These are phyloP conservation scores for Boleophthalmus pectinirostris DNA, from an alignment of 2,113 vertebrate species.

Conservation along the genomic window DNA sequence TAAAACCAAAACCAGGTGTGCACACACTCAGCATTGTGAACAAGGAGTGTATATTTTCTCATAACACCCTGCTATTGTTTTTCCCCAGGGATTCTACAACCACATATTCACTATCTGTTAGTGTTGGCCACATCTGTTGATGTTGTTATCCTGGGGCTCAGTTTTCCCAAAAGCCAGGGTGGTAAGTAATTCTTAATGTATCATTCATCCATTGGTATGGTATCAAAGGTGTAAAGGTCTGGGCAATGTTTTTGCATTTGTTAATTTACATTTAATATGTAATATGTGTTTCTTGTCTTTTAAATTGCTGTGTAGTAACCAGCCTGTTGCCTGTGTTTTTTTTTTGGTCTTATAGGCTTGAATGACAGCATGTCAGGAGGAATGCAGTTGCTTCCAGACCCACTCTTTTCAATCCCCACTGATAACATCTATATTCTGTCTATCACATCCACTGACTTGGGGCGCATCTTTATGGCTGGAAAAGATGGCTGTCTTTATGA, in stretches of 20 bases:
- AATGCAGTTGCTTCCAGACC: constrained; percentile 95
- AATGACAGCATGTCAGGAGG: constrained; percentile 94
- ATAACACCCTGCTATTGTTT: constrained; percentile 3
- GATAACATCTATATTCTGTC: constrained; percentile 94
- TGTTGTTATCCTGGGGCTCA: constrained; percentile 93
- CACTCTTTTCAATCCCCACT: constrained; percentile 93
- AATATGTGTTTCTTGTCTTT: not conserved
- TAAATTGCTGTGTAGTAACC: not conserved
- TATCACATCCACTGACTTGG: constrained; percentile 89
- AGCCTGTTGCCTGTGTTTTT: constrained; percentile 5
- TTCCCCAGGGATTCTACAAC: constrained; percentile 93
- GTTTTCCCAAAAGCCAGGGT: constrained; percentile 85
- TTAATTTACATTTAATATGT: not conserved
- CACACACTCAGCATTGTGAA: not conserved
- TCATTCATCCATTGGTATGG: not conserved
- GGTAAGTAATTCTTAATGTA: constrained; percentile 73
- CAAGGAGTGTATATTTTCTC: not conserved
- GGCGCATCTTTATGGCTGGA: constrained; percentile 94
- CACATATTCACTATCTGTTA: constrained; percentile 90
- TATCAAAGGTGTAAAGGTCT: not conserved
- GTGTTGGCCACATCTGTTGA: constrained; percentile 96
- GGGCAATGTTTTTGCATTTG: not conserved
- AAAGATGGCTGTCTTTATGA: constrained; percentile 98
- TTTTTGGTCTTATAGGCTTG: constrained; percentile 61
- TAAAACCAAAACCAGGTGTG: constrained; percentile 92